Evolutionary conservation across 2,113 vertebrate genomes (phyloP), one percentile per base, ranked within the genome.

Genomic region (Hippocampus mohnikei): DNA sequence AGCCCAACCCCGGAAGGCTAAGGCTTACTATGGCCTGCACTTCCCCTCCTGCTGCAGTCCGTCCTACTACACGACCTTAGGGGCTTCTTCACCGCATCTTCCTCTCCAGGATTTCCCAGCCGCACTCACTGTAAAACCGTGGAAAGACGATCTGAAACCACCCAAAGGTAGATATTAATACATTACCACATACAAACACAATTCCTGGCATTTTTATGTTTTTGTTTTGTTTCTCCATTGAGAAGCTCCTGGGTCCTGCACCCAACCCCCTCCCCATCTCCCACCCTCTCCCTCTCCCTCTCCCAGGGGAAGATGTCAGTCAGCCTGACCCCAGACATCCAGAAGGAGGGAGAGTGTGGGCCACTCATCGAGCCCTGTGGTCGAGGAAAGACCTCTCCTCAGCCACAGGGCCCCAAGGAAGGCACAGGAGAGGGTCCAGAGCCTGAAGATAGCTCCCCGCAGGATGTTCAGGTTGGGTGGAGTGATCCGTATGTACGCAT

Each of bases 331-430:
- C 70, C 88, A 66, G 92, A 93, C 84, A 90, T 90, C 89, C 85
- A 90, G 85, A 87, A 82, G 88, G 91, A 93, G 90, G 91, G 89
- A 81, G 89, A 90, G 85, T 88, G 77, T 78, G 84, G 86, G 73
- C 87, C 71, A 75, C 71, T 88, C 68, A 84, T 78, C 0, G 93
- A 93, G 73, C 83, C 79, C 71, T 84, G 85, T 74, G 86, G 86
- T 84, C 84, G 87, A 82, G 85, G 89, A 68, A 91, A 92, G 76
- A 85, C 81, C 81, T 88, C 86, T 73, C 84, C 86, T 69, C 90
- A 88, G 74, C 85, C 82, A 73, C 85, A 88, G 79, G 86, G 88
- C 73, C 86, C 85, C 69, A 86, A 83, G 76, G 90, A 90, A 77
- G 84, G 84, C 2, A 83, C 83, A 37, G 90, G 87, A 78, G 90